Evolutionary conservation across 2,888 invertebrate genomes (phyloP).

Genomic region (Aspidiotus destructor): DNA sequence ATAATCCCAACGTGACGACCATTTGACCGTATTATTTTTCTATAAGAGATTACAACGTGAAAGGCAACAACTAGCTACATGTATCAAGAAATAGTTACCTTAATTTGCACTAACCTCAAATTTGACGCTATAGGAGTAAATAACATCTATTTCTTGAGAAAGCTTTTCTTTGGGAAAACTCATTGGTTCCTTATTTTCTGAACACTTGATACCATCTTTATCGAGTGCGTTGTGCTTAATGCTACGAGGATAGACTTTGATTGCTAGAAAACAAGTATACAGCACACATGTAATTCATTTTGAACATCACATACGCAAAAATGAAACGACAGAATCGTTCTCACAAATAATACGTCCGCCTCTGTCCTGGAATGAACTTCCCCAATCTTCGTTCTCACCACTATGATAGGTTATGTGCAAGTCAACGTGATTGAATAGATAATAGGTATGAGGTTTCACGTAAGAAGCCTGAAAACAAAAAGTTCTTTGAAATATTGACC

Average conservation of each 20-base stretch:
- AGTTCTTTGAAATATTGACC: not conserved
- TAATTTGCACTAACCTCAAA: conserved; percentile 51
- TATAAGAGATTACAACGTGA: conserved; percentile 38
- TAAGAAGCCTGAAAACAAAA: conserved; percentile 38
- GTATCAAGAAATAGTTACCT: not conserved
- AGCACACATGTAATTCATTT: conserved; percentile 38
- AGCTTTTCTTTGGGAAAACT: conserved; percentile 55
- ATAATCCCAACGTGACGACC: conserved; percentile 98
- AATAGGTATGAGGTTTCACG: conserved; percentile 58
- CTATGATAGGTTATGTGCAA: conserved; percentile 87
- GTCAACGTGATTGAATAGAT: conserved; percentile 95
- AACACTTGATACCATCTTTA: conserved; percentile 40
- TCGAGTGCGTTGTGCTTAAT: conserved; percentile 44
- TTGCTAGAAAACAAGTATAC: conserved; percentile 44
- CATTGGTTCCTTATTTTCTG: conserved; percentile 50
- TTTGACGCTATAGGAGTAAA: conserved; percentile 77
- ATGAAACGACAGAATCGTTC: too few species aligned
- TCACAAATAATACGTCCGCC: conserved; percentile 72
- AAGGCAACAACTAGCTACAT: not conserved
- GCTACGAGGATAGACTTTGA: conserved; percentile 46
- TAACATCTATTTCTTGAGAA: conserved; percentile 52
- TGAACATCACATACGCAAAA: not conserved
- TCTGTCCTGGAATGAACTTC: conserved; percentile 60
- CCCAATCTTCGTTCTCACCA: conserved; percentile 79
- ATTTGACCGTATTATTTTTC: conserved; percentile 71